Percentiles rank a stretch among this genome's conserved stretches.
phyloP scores from a whole-genome alignment of 1,140 invertebrate genomes.

The Pygmarrhopalites habei region DNA sequence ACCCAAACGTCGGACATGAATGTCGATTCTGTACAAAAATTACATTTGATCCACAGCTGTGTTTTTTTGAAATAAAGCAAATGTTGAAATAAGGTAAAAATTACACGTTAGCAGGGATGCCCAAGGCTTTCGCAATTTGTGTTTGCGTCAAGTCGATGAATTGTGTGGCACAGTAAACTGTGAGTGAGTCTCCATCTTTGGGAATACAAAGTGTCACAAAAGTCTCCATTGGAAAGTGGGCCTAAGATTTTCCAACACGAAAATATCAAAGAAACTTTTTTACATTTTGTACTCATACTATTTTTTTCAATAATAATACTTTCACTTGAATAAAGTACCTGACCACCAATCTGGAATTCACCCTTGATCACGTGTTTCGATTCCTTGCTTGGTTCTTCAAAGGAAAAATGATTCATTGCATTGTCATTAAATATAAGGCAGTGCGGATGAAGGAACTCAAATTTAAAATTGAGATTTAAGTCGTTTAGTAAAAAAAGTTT shows the following conservation, averaged over 20 bases:
- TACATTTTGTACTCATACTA: too few relatives aligned
- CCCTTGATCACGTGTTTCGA: conserved; percentile 40
- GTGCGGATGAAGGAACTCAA: not conserved
- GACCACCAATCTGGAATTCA: conserved; percentile 42
- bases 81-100: not conserved
- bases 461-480: not conserved
- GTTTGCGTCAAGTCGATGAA: conserved; percentile 58
- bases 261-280: too few relatives aligned
- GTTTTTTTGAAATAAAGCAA: not conserved
- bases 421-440: not conserved
- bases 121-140: conserved; percentile 54
- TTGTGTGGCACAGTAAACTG: conserved; percentile 48
- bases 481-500: not conserved
- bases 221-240: conserved; percentile 48
- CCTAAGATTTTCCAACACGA: too few relatives aligned
- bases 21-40: conserved; percentile 15
- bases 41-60: not conserved
- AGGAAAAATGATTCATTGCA: not conserved
- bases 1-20: conserved; percentile 19
- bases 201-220: conserved; percentile 43
- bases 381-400: not conserved
- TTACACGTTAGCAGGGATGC: conserved; percentile 36
- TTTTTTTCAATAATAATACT: too few relatives aligned
- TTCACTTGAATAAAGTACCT: too few relatives aligned
- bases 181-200: conserved; percentile 44